These are phyloP conservation scores for Hypomecis punctinalis DNA, from an alignment of 2,888 invertebrate genomes.

Conservation along the genomic window DNA sequence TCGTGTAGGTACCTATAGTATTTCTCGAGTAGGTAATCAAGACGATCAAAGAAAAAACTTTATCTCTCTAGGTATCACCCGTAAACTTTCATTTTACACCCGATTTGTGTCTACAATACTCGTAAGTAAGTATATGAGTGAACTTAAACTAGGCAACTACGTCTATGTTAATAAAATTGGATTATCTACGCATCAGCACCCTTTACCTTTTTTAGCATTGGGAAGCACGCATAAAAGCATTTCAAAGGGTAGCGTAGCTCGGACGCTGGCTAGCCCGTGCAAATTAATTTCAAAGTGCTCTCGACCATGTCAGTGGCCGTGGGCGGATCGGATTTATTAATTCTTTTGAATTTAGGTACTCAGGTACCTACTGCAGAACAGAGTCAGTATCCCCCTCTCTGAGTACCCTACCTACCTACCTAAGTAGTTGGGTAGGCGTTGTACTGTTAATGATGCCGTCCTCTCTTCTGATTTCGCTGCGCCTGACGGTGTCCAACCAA, in stretches of 20 bases:
- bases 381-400: too few relatives aligned
- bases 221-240: conserved; percentile 26
- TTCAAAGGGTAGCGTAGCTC: conserved; percentile 20
- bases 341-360: not conserved
- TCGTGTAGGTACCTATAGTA: too few relatives aligned
- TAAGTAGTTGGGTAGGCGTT: not conserved
- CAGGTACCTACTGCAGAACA: too few relatives aligned
- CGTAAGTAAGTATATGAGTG: too few relatives aligned
- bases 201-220: conserved; percentile 20
- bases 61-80: too few relatives aligned
- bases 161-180: conserved; percentile 9
- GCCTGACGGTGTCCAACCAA: too few relatives aligned
- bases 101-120: too few relatives aligned
- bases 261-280: conserved; percentile 16
- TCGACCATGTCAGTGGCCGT: conserved; percentile 14
- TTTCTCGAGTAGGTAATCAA: too few relatives aligned
- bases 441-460: not conserved
- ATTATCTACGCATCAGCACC: conserved; percentile 12
- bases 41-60: too few relatives aligned
- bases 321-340: conserved; percentile 17
- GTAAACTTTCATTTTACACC: too few relatives aligned
- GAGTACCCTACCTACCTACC: not conserved
- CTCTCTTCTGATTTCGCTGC: too few relatives aligned
- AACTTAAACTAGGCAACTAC: not conserved
- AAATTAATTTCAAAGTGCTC: conserved; percentile 30